These are phyloP conservation scores for Amazonetta brasiliensis DNA, from an alignment of 2,797 vertebrate species.

Conservation along the genomic window DNA sequence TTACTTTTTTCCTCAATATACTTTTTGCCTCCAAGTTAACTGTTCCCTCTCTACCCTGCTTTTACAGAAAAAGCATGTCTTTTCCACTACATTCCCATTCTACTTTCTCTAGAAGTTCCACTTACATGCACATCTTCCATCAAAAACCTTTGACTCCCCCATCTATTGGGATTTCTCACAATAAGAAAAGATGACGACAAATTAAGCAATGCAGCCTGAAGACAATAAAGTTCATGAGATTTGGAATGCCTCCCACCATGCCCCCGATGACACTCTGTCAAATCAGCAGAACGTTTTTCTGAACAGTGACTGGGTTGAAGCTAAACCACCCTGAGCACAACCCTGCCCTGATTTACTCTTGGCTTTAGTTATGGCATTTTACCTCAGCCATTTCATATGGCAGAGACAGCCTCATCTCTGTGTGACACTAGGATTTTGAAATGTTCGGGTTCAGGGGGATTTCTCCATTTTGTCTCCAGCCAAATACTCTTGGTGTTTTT, in stretches of 20 bases:
- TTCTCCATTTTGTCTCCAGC: neutral
- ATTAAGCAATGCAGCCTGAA: neutral
- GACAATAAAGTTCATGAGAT: neutral
- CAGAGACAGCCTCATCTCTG: neutral
- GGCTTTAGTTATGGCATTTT: neutral
- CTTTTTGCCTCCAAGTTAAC: neutral
- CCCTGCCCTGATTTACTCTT: neutral
- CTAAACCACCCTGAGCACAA: neutral
- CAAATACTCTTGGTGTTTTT: neutral
- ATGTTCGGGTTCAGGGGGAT: neutral
- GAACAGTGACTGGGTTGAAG: neutral
- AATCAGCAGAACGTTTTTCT: neutral
- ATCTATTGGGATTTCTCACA: neutral
- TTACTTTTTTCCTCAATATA: neutral
- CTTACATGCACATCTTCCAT: neutral
- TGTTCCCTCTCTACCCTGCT: neutral
- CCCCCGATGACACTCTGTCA: neutral
- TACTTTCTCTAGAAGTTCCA: neutral
- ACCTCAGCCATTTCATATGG: fast-evolving
- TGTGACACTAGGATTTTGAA: neutral
- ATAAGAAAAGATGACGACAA: neutral
- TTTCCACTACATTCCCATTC: neutral
- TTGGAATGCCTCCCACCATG: neutral
- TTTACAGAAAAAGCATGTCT: neutral
- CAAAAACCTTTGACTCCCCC: neutral